These are phyloP conservation scores for Gallinago undulata DNA, from an alignment of 2,113 vertebrate species.

Conservation along the genomic window DNA sequence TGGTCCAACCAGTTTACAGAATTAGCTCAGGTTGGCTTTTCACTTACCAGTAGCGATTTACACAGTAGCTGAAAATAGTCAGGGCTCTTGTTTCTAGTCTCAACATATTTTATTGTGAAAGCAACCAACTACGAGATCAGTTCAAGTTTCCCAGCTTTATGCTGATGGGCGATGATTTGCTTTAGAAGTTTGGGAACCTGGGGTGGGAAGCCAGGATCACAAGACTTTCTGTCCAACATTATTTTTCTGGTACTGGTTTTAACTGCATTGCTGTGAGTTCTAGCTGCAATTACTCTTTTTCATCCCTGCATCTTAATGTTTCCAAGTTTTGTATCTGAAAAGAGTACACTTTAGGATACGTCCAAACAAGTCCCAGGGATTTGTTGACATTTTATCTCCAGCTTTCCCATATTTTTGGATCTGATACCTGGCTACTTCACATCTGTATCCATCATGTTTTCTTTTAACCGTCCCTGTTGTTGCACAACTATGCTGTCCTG, in stretches of 20 bases:
- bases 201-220: not conserved
- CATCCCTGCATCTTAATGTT: not conserved
- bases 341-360: not conserved
- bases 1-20: not conserved
- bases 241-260: not conserved
- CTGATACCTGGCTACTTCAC: slow-evolving; percentile 33
- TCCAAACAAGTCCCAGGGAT: not conserved
- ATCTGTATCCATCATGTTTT: slow-evolving; percentile 7
- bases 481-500: slow-evolving; percentile 4
- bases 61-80: not conserved
- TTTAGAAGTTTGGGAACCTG: not conserved
- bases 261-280: not conserved
- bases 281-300: not conserved
- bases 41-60: not conserved
- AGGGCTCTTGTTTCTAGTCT: not conserved
- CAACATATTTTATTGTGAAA: not conserved
- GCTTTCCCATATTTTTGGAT: slow-evolving; percentile 29
- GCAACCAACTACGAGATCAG: not conserved
- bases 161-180: not conserved
- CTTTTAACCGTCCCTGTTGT: not conserved
- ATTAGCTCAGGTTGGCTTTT: not conserved
- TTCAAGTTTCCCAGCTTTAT: not conserved
- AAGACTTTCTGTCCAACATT: not conserved
- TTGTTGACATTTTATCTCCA: slow-evolving; percentile 21
- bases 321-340: not conserved